Evolutionary conservation across 1,140 invertebrate species (phyloP).

Genomic region (Drosophila carrolli): DNA sequence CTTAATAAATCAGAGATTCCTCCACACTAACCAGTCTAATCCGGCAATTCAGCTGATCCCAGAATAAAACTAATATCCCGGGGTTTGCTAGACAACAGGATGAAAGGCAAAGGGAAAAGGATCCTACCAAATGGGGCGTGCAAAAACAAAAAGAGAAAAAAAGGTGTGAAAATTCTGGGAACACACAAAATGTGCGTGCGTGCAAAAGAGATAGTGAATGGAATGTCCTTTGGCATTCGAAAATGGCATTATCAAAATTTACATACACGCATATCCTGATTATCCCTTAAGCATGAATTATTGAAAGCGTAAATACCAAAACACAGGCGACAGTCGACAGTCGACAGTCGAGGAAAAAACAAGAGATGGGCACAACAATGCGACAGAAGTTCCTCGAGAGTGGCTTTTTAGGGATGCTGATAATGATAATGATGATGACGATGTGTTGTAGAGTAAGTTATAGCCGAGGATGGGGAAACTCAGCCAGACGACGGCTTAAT

Average conservation of each 20-base stretch:
- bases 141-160: constrained; percentile 23
- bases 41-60: constrained; percentile 39
- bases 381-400: constrained; percentile 51
- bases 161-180: constrained; percentile 54
- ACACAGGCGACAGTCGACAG: constrained; percentile 47
- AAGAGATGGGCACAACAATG: constrained; percentile 27
- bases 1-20: constrained; percentile 28
- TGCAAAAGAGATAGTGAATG: not conserved
- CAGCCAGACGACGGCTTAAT: constrained; percentile 68
- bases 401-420: constrained; percentile 58
- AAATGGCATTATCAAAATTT: constrained; percentile 82
- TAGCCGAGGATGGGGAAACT: not conserved
- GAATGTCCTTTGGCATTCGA: constrained; percentile 55
- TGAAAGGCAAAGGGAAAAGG: not conserved
- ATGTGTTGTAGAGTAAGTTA: constrained; percentile 33
- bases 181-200: constrained; percentile 19
- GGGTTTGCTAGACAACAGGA: constrained; percentile 2
- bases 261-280: constrained; percentile 81
- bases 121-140: constrained; percentile 32
- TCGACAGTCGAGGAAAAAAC: not conserved
- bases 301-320: constrained; percentile 81
- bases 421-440: constrained; percentile 41
- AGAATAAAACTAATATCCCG: constrained; percentile 44
- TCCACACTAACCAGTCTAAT: constrained; percentile 22
- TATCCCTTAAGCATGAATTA: constrained; percentile 83